Base-by-base conservation (phyloP, 2,888 invertebrate genomes). In the Drosophila pegasa region DNA sequence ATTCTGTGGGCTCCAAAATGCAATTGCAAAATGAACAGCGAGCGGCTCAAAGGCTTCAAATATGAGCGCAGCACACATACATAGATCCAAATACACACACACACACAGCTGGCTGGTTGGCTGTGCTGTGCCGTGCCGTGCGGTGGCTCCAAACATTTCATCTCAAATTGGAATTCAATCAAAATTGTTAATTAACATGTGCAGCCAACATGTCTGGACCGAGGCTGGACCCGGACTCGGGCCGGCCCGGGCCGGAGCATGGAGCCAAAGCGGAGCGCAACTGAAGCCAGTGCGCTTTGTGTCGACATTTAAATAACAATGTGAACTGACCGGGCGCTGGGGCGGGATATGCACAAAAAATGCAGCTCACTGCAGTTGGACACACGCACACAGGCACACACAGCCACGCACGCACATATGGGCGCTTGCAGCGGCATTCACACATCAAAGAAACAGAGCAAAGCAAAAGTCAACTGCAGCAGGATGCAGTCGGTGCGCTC, bases 181-280 rank as follows among this genome's bases (percentile, higher is more conserved):
- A 80, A 88, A 86, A 84, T 88, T 88, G 88, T 88, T 88, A 88
- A 88, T 88, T 88, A 88, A 88, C 88, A 88, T 88, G 88, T 88
- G 81, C 77, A 56, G 60, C 59, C 40, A 67, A 54, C 66, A 63
- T 41, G 68, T 68, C 60, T 40, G 71, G 18, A 9, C 50, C 35
- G 14, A 14, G n/a, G 43, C 43, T 16, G 37, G 16, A 37, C 37
- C 3, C n/a, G n/a, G n/a, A n/a, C n/a, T n/a, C n/a, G 37, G 16
- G 16, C 37, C 3, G 18, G 5, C 50, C 35, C 14, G 10, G n/a
- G 43, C 43, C 9, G 37, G 16, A 37, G 16, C 3, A 25, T n/a
- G 2, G 25, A 22, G 22, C 22, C 9, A 16, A 16, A 10, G 16
- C 25, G 5, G 16, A 43, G 1, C n/a, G 43, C 43, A 45, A 22